Base-by-base conservation (phyloP, 1,140 invertebrate genomes). In the Asbolus verrucosus region DNA sequence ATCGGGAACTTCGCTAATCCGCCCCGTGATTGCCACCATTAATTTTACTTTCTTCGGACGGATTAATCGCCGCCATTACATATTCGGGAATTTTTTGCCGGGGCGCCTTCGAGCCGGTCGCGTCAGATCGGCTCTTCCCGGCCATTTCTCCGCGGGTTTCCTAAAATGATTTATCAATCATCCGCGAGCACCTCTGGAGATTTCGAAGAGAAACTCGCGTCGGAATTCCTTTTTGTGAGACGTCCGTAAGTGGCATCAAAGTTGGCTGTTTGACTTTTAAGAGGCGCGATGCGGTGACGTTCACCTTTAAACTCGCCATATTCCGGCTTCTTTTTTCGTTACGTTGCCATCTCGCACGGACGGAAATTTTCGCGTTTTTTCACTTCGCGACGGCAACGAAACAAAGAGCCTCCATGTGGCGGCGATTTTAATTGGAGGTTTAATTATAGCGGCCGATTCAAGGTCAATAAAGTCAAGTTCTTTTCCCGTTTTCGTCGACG, bases 141-240 rank as follows among this genome's bases (percentile, higher is more conserved):
- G 33, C 11, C 5, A 36, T 36, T 36, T 36, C 33, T 36, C 33
- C 11, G 33, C 11, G 33, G 33, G 33, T 36, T 36, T 36, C 33
- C n/a, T 36, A 36, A 36, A 36, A 36, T 36, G 33, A 36, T 36
- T 36, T 36, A 36, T 36, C 33, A 36, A 36, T 36, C 33, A 36
- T 36, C 33, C 5, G n/a, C n/a, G 33, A 36, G 33, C 33, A 36
- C 33, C 33, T 36, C 33, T 36, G 2, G 33, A 36, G 33, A 36
- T 36, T 36, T 36, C 33, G 5, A 36, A 36, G 33, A 36, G 33
- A 36, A 36, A 36, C 33, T 36, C 33, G 33, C 6, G 33, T 36
- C 33, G 33, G 33, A 36, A 36, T 36, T 36, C 33, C 33, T 36
- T 36, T 36, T 36, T 36, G 11, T 36, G 11, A 36, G 11, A n/a